Conservation (phyloP, 1,140 invertebrate genomes). For the Galendromus occidentalis region DNA sequence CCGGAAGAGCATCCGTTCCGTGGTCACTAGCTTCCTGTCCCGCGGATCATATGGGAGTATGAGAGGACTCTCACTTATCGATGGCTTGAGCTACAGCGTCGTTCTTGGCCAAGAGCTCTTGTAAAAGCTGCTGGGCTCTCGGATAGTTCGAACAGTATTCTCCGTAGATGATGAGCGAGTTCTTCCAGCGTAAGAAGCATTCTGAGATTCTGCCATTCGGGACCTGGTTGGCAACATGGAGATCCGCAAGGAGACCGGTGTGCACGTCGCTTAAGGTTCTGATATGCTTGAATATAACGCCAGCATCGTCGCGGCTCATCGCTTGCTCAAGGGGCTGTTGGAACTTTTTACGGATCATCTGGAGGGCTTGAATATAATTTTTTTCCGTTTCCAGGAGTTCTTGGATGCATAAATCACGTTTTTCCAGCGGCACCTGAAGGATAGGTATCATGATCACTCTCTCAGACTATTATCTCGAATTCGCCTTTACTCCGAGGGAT, state of each 20-base stretch:
- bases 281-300: conserved; percentile 20
- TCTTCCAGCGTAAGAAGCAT: conserved; percentile 70
- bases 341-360: conserved; percentile 63
- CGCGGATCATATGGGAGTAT: conserved; percentile 20
- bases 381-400: conserved; percentile 89
- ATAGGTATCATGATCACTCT: not conserved
- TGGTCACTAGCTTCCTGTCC: too few species aligned
- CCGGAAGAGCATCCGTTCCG: too few species aligned
- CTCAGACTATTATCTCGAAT: too few species aligned
- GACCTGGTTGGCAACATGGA: conserved; percentile 3
- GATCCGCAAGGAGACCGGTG: conserved; percentile 37
- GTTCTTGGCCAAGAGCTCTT: conserved; percentile 46
- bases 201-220: conserved; percentile 28
- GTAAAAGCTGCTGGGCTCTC: conserved; percentile 48
- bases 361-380: conserved; percentile 84
- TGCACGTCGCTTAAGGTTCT: conserved; percentile 41
- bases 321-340: conserved; percentile 35
- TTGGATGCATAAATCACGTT: conserved; percentile 81
- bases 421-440: conserved; percentile 36
- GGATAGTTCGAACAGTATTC: conserved; percentile 85
- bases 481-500: too few species aligned
- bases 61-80: conserved; percentile 27
- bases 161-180: conserved; percentile 77
- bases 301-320: conserved; percentile 11
- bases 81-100: conserved; percentile 38